A percentile compares a stretch with the other conserved stretches of the same genome.
phyloP scores from a whole-genome alignment of 2,888 invertebrate species.

The Zhuqinia jingwanae region DNA sequence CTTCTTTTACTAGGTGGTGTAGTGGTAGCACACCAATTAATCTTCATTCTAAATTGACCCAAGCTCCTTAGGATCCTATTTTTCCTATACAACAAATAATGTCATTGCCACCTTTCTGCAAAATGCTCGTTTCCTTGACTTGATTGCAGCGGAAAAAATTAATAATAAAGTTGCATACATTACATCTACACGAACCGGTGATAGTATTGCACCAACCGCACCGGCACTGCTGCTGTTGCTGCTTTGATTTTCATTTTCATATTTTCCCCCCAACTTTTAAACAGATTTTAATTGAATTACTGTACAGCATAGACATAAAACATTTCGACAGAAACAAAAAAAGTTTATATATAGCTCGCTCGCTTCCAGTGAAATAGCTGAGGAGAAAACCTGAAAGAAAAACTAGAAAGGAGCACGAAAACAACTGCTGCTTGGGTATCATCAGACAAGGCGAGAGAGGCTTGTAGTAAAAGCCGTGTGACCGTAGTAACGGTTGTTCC shows the following conservation, averaged over 20 bases:
- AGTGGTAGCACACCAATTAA: too few species aligned
- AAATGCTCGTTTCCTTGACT: background rate
- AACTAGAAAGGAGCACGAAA: too few species aligned
- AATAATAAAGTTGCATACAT: slow-evolving; percentile 20
- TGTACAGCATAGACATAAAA: slow-evolving; percentile 27
- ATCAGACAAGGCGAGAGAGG: background rate
- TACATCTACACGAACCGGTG: background rate
- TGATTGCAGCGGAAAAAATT: background rate
- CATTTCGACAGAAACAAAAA: background rate
- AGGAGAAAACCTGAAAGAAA: background rate
- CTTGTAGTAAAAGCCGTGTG: slow-evolving; percentile 14
- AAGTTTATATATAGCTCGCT: too few species aligned
- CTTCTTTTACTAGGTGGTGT: too few species aligned
- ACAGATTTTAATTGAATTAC: slow-evolving; percentile 66
- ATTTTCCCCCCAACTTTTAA: slow-evolving; percentile 29
- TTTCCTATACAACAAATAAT: background rate
- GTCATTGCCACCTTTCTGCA: too few species aligned
- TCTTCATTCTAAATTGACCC: too few species aligned
- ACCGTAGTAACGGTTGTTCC: slow-evolving; percentile 1
- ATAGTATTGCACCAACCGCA: too few species aligned
- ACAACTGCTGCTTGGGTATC: background rate
- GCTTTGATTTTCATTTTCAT: background rate
- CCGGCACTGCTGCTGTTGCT: background rate
- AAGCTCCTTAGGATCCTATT: too few species aligned
- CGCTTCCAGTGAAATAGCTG: too few species aligned